phyloP scores from a whole-genome alignment of 2,888 invertebrate genomes.

The Spilosoma lubricipeda region DNA sequence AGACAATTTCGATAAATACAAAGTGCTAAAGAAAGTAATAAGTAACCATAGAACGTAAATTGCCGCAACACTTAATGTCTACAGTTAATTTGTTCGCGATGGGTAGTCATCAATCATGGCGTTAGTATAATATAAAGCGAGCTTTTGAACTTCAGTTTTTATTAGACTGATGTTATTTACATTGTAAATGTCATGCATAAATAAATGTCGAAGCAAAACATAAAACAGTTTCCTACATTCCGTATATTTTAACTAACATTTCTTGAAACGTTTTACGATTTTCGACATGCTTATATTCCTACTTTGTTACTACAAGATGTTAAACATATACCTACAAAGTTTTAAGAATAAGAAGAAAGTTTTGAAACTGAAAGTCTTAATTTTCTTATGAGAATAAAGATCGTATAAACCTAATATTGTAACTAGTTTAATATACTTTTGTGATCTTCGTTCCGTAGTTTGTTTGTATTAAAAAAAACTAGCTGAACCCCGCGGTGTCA shows the following conservation, averaged over 20 bases:
- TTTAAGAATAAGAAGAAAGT: neutral
- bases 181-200: slow-evolving; percentile 24
- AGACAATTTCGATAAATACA: neutral
- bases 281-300: neutral
- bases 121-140: slow-evolving; percentile 40
- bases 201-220: neutral
- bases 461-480: too few relatives aligned
- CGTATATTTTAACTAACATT: neutral
- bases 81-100: slow-evolving; percentile 32
- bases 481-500: too few relatives aligned
- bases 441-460: neutral
- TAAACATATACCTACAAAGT: too few relatives aligned
- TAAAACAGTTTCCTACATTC: neutral
- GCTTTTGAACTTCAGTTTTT: slow-evolving; percentile 7
- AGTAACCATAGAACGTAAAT: slow-evolving; percentile 36
- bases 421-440: neutral
- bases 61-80: slow-evolving; percentile 30
- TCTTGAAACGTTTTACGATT: neutral
- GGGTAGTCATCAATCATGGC: slow-evolving; percentile 44
- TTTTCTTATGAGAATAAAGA: too few relatives aligned
- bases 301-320: neutral
- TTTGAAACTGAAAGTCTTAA: neutral
- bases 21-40: slow-evolving; percentile 26
- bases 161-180: neutral
- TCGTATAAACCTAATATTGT: too few relatives aligned